phyloP scores from a whole-genome alignment of 2,113 vertebrate species.

The Chionodraco myersi region DNA sequence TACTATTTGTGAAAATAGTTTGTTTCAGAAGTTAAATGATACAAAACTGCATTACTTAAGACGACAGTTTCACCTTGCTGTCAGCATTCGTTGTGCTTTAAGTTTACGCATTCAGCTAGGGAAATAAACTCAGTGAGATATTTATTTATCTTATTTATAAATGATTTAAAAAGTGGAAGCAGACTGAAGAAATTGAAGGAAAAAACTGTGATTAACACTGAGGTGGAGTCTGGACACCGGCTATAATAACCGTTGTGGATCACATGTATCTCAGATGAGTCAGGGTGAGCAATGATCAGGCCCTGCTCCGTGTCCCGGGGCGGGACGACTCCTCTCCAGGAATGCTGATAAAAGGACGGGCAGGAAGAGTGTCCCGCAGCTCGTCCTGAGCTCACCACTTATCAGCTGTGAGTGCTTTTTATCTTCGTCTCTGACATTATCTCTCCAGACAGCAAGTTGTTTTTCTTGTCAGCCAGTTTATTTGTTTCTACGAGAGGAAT shows the following conservation, averaged over 20 bases:
- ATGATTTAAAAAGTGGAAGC: background rate
- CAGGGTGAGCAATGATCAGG: constrained; percentile 72
- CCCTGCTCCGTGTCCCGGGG: constrained; percentile 8
- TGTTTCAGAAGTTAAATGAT: background rate
- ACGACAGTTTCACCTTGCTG: background rate
- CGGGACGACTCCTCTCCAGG: constrained; percentile 1
- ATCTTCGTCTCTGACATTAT: constrained; percentile 27
- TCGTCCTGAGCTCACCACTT: constrained; percentile 16
- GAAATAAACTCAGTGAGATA: background rate
- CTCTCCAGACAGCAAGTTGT: constrained; percentile 4
- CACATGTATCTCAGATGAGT: constrained; percentile 67
- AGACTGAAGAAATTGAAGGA: background rate
- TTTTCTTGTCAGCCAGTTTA: background rate
- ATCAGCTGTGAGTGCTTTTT: constrained; percentile 70
- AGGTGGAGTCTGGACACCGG: constrained; percentile 57
- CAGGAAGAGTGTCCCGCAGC: constrained; percentile 12
- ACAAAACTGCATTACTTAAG: background rate
- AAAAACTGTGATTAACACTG: constrained; percentile 45
- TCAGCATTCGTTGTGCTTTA: background rate
- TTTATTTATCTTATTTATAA: background rate
- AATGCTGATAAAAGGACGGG: constrained; percentile 64
- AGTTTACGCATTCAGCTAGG: background rate
- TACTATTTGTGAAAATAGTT: background rate
- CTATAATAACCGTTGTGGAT: constrained; percentile 52
- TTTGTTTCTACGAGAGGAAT: background rate